Base-by-base conservation (phyloP, 2,797 vertebrate genomes). In the Nothura maculosa region DNA sequence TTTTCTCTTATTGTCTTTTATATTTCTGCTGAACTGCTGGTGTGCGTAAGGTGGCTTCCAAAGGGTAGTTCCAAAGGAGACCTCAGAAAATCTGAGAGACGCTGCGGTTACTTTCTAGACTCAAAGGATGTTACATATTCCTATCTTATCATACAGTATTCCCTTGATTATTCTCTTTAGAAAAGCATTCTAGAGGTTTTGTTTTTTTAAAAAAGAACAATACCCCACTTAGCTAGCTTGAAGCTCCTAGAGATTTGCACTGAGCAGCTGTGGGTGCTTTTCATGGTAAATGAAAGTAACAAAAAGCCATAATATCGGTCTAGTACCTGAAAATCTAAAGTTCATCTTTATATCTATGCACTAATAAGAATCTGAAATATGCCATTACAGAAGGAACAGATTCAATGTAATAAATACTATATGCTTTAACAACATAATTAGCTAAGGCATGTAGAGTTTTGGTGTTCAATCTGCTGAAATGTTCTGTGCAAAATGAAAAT, bases 381-480 rank as follows among this genome's bases (percentile, higher is more conserved):
- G 17, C 21, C 19, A 30, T 52, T 69, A 60, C 27, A 61, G 34
- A 76, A 77, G 36, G 25, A 82, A 43, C 13, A 10, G 30, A 32
- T 30, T 64, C 1, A 0, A 3, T 47, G 4, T 18, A 14, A 50
- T 80, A 62, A 89, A 12, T 43, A 54, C 20, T 36, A 0, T 0
- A 1, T 24, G 13, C 40, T 38, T 62, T 58, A 55, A 28, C 55
- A 74, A 6, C 32, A 22, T 0, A 1, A 15, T 61, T 45, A 61
- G 24, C 48, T 87, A 54, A 74, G 78, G 10, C 22, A n/a, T 4
- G 17, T 7, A 43, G 30, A 69, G 62, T 52, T 62, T 36, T 66
- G 58, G 14, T 30, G 9, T 70, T 86, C 15, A 2, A 3, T 74
- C 20, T 58, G 61, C 38, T 61, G 40, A 87, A 91, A 91, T 66